Conservation (phyloP, 2,797 vertebrate species). For the Leptatherina wallacei region DNA sequence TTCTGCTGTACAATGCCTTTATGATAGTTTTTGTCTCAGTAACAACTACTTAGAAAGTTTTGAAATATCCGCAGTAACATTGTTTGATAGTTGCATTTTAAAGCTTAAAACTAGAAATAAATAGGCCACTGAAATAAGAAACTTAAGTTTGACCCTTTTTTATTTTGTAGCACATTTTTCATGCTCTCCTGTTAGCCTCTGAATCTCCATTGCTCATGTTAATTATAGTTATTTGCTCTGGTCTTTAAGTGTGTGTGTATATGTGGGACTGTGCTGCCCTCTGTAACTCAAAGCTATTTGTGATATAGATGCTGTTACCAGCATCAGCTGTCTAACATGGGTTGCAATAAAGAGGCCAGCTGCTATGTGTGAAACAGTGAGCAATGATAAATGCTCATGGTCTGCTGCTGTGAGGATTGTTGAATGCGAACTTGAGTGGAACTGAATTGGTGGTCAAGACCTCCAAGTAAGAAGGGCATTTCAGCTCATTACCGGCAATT, state of each 20-base stretch:
- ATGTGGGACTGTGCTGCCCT: constrained; percentile 1
- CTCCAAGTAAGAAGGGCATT: neutral
- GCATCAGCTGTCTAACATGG: constrained; percentile 37
- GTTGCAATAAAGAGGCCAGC: constrained; percentile 38
- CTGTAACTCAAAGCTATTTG: neutral
- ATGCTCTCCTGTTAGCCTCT: neutral
- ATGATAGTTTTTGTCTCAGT: neutral
- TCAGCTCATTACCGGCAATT: neutral
- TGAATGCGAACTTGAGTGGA: constrained; percentile 11
- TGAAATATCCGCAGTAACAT: neutral
- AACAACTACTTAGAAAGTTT: neutral
- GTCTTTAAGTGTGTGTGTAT: constrained; percentile 6
- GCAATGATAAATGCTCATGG: constrained; percentile 16
- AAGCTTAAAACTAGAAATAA: neutral
- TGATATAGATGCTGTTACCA: constrained; percentile 15
- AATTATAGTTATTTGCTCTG: constrained; percentile 12
- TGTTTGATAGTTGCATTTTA: neutral
- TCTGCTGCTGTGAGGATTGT: constrained; percentile 24
- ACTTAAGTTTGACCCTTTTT: neutral
- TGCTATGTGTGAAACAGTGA: constrained; percentile 34
- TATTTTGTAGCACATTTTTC: neutral
- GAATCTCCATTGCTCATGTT: constrained; percentile 21
- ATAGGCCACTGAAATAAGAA: neutral
- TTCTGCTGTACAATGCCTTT: neutral
- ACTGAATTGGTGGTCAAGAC: neutral